A percentile compares a stretch with the other conserved stretches of the same genome.
These are phyloP conservation scores for Magallana gigas DNA, from an alignment of 1,140 invertebrate genomes.

Conservation along the genomic window DNA sequence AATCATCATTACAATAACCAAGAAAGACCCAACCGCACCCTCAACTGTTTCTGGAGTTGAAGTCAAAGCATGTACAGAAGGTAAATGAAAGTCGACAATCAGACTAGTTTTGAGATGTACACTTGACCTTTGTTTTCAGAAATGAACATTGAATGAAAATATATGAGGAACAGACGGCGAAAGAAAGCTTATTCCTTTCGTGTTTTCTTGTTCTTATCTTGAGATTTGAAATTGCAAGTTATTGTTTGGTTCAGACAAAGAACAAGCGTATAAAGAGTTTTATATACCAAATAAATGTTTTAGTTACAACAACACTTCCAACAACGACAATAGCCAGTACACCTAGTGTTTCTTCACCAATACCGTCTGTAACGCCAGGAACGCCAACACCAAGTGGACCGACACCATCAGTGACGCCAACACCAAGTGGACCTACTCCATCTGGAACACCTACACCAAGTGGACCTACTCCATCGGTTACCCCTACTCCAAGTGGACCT, in stretches of 20 bases:
- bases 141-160: neutral
- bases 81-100: neutral
- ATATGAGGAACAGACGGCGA: too few relatives aligned
- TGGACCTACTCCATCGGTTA: too few relatives aligned
- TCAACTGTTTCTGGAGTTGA: neutral
- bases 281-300: too few relatives aligned
- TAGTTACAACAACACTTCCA: neutral
- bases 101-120: neutral
- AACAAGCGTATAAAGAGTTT: too few relatives aligned
- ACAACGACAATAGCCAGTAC: neutral
- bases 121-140: neutral
- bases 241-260: too few relatives aligned
- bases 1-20: neutral
- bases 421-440: neutral
- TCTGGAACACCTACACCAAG: too few relatives aligned
- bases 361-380: neutral
- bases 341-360: neutral
- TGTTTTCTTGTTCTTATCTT: too few relatives aligned
- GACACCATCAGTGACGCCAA: neutral
- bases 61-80: neutral
- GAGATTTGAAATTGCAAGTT: too few relatives aligned
- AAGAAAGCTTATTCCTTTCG: too few relatives aligned
- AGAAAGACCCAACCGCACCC: neutral
- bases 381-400: neutral
- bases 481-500: neutral